Conservation (phyloP, 2,797 vertebrate species). For the Pristis pectinata region DNA sequence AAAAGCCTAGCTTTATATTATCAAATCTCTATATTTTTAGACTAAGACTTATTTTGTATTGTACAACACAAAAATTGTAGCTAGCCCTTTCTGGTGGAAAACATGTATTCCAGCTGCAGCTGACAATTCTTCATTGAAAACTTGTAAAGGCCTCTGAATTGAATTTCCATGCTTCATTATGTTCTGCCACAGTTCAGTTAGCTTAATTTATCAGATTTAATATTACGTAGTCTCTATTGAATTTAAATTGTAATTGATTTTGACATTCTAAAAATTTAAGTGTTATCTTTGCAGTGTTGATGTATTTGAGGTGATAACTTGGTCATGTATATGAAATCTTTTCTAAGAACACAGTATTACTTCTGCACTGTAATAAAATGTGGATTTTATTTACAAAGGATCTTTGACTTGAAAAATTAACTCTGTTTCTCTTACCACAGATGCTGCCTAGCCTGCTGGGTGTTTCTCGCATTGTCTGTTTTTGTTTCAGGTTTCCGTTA, state of each 20-base stretch:
- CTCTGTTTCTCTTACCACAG: too few relatives aligned
- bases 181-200: conserved; percentile 26
- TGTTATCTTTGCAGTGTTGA: background rate
- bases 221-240: background rate
- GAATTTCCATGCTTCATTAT: background rate
- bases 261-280: background rate
- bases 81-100: background rate
- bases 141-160: conserved; percentile 20
- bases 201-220: background rate
- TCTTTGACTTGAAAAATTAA: too few relatives aligned
- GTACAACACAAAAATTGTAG: background rate
- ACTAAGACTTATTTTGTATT: background rate
- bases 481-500: too few relatives aligned
- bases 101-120: background rate
- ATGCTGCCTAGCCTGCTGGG: too few relatives aligned
- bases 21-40: conserved; percentile 4
- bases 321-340: background rate
- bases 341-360: background rate
- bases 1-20: background rate
- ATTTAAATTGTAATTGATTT: background rate
- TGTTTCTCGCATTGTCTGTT: too few relatives aligned
- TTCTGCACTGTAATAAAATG: background rate
- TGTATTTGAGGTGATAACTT: background rate
- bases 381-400: too few relatives aligned
- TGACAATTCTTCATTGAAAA: background rate